Base-by-base conservation (phyloP, 23 tunicate species). In the Clavelina lepadiformis region DNA sequence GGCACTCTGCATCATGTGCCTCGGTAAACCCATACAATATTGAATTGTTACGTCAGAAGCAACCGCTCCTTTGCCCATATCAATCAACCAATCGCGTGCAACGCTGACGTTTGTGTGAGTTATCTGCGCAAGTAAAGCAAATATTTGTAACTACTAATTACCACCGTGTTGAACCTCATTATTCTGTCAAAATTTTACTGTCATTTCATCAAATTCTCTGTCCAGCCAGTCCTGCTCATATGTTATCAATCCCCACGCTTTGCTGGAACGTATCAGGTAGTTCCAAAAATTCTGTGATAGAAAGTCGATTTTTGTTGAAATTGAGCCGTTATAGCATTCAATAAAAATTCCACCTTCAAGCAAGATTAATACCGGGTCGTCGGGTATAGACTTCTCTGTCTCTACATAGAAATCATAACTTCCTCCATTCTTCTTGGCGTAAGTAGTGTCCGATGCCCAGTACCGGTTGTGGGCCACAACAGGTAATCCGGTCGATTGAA, bases 181-280 rank as follows among this genome's bases (percentile, higher is more conserved):
- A 18, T 57, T 3, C 25, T 22, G 19, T 33, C 32, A 2, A 21
- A 30, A 31, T 0, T 45, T 34, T 32, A 86, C 95, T 62, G 46
- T 64, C 71, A 86, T 62, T 7, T 63, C 68, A 41, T 28, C 52
- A 34, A 68, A 76, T 50, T 91, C 83, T 19, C 15, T 33, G 49
- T 83, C 88, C 33, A 91, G 75, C 98, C 98, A 91, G 63, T 82
- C 98, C 52, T 91, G 98, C 51, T 91, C 98, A 56, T 91, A 91
- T n/a, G 76, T 69, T 3, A 68, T 76, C 35, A 91, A 36, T 41
- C 98, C 98, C 98, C 98, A 91, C 2, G 73, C 38, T 45, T 91
- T 75, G 35, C 78, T 60, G 21, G 81, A 44, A 28, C 68, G 68
- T 31, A 91, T 33, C 19, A 91, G 51, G 47, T 91, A 91, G 7